phyloP scores from a whole-genome alignment of 2,888 invertebrate genomes.

The Phania funesta region DNA sequence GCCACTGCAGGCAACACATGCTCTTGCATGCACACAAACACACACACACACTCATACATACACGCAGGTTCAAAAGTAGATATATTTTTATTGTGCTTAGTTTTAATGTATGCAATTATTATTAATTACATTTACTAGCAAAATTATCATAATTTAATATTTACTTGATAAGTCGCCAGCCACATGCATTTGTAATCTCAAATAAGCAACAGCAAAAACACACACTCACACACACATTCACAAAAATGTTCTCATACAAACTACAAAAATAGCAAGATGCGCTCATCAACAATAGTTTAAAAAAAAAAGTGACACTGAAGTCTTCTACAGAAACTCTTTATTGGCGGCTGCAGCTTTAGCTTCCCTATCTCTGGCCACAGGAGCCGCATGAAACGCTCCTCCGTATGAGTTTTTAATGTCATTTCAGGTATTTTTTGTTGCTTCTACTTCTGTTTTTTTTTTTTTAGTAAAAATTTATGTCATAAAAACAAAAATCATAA shows the following conservation, averaged over 20 bases:
- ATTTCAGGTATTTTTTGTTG: constrained; percentile 50
- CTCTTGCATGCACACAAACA: no score
- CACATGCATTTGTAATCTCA: constrained; percentile 18
- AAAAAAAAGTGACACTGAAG: constrained; percentile 50
- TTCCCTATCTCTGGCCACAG: constrained; percentile 1
- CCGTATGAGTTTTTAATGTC: constrained; percentile 54
- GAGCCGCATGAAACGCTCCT: constrained; percentile 40
- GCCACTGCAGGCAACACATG: constrained; percentile 13
- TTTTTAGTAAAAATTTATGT: constrained; percentile 42
- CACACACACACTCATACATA: background rate
- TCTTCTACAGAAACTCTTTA: constrained; percentile 26
- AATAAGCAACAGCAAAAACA: background rate
- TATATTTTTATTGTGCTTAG: constrained; percentile 28
- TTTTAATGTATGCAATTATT: constrained; percentile 62
- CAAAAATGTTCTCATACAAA: constrained; percentile 45
- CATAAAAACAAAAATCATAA: constrained; percentile 67
- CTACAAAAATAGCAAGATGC: constrained; percentile 49
- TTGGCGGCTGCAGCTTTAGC: background rate
- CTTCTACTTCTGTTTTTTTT: constrained; percentile 3
- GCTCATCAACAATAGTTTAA: constrained; percentile 31
- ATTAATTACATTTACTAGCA: constrained; percentile 62
- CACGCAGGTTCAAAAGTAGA: background rate
- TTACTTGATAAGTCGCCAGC: constrained; percentile 60
- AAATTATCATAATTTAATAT: constrained; percentile 67
- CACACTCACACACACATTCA: background rate